These are phyloP conservation scores for Nematolebias whitei DNA, from an alignment of 2,113 vertebrate genomes.

Conservation along the genomic window DNA sequence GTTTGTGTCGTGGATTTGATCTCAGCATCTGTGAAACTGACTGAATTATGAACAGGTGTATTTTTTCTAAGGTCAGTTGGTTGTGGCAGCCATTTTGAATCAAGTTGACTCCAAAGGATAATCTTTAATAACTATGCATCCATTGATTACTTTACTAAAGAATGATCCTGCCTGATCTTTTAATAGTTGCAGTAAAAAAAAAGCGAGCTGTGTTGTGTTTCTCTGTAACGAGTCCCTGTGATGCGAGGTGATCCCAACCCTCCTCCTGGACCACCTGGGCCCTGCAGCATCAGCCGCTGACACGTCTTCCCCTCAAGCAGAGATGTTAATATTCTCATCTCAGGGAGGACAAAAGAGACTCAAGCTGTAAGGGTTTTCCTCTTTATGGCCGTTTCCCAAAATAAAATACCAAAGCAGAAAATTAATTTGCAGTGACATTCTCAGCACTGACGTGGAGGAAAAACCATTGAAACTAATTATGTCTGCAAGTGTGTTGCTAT, in stretches of 20 bases:
- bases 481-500: constrained; percentile 31
- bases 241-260: constrained; percentile 25
- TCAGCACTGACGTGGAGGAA: constrained; percentile 44
- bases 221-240: constrained; percentile 14
- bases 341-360: constrained; percentile 21
- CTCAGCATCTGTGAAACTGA: no score
- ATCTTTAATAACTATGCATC: no score
- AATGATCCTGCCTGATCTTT: no score
- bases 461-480: constrained; percentile 35
- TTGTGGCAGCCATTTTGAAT: no score
- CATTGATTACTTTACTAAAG: no score
- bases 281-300: constrained; percentile 22
- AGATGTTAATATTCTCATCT: constrained; percentile 31
- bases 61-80: no score
- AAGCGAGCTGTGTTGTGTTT: constrained; percentile 3
- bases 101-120: no score
- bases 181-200: no score
- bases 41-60: no score
- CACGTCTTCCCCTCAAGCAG: constrained; percentile 19
- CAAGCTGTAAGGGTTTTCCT: constrained; percentile 47
- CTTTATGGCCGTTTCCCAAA: constrained; percentile 16
- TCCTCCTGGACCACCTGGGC: constrained; percentile 43
- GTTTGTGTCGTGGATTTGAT: no score
- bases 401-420: constrained; percentile 32
- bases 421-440: constrained; percentile 50